Evolutionary conservation across 2,888 invertebrate genomes (phyloP).

Genomic region (Sesia apiformis): DNA sequence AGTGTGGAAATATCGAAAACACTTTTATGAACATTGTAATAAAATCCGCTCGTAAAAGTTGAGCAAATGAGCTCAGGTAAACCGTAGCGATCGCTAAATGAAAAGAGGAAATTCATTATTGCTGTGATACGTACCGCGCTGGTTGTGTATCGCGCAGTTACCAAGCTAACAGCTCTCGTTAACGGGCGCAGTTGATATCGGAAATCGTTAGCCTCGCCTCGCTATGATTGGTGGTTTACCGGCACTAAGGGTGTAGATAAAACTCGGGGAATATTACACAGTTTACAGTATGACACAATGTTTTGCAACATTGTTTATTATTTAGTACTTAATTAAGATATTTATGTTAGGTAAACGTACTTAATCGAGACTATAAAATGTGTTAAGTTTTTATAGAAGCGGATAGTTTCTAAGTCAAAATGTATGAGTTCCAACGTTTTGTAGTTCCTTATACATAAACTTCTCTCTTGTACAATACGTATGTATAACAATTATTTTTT

Average conservation of each 20-base stretch:
- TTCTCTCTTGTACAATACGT: no score
- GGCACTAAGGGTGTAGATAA: constrained; percentile 24
- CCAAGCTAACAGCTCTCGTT: constrained; percentile 40
- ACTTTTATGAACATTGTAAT: background rate
- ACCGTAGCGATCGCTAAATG: constrained; percentile 33
- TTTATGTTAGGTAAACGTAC: no score
- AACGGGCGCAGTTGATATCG: constrained; percentile 46
- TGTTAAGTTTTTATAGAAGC: no score
- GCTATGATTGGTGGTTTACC: constrained; percentile 50
- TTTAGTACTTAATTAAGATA: no score
- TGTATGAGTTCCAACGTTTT: no score
- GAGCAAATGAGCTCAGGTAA: constrained; percentile 20
- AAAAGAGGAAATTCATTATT: constrained; percentile 52
- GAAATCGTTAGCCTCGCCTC: constrained; percentile 49
- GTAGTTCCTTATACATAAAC: no score
- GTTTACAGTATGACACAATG: no score
- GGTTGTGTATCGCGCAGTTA: constrained; percentile 37
- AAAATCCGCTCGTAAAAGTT: constrained; percentile 6
- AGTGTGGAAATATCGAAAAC: background rate
- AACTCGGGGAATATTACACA: constrained; percentile 4
- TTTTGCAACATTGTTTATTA: no score
- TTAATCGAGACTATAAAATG: no score
- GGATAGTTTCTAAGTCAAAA: no score
- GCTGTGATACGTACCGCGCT: constrained; percentile 22
- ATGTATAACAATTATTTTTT: no score